phyloP scores from a whole-genome alignment of 2,113 vertebrate genomes.

The Thalassoma bifasciatum region DNA sequence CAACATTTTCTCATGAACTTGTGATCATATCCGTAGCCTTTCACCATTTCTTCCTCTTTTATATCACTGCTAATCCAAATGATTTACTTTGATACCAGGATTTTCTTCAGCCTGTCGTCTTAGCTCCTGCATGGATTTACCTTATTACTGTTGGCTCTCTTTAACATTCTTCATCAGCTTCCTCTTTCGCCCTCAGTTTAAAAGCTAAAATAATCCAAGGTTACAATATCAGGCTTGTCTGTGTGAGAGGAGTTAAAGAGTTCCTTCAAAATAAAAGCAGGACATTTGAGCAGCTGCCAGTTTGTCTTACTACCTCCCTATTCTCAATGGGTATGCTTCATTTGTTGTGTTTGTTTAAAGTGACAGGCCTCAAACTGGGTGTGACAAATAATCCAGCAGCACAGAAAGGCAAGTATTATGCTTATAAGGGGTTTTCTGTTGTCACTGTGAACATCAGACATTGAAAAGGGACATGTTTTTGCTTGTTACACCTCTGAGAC shows the following conservation, averaged over 20 bases:
- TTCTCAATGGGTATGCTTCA: slow-evolving; percentile 17
- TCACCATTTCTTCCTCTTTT: background rate
- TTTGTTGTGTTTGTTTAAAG: slow-evolving; percentile 17
- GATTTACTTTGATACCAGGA: slow-evolving; percentile 34
- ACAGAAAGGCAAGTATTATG: background rate
- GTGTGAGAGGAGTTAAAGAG: slow-evolving; percentile 26
- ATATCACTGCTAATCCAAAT: slow-evolving; percentile 11
- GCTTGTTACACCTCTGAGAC: slow-evolving; percentile 41
- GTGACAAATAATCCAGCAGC: background rate
- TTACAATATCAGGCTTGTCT: slow-evolving; percentile 6
- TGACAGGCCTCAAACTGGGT: background rate
- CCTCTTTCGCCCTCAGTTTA: slow-evolving; percentile 9
- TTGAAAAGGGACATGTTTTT: slow-evolving; percentile 25
- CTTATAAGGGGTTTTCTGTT: background rate
- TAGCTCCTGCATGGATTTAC: slow-evolving; percentile 27
- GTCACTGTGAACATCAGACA: background rate
- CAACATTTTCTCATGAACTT: slow-evolving; percentile 20
- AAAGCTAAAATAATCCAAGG: slow-evolving; percentile 9
- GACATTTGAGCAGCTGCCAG: slow-evolving; percentile 14
- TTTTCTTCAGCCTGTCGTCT: background rate
- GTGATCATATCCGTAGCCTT: slow-evolving; percentile 3
- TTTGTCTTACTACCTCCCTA: slow-evolving; percentile 22
- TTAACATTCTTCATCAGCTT: slow-evolving; percentile 21
- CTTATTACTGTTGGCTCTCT: slow-evolving; percentile 47
- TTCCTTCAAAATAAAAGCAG: slow-evolving; percentile 19